Evolutionary conservation across 2,113 vertebrate species (phyloP).

Genomic region (Nannobrachium achirus): DNA sequence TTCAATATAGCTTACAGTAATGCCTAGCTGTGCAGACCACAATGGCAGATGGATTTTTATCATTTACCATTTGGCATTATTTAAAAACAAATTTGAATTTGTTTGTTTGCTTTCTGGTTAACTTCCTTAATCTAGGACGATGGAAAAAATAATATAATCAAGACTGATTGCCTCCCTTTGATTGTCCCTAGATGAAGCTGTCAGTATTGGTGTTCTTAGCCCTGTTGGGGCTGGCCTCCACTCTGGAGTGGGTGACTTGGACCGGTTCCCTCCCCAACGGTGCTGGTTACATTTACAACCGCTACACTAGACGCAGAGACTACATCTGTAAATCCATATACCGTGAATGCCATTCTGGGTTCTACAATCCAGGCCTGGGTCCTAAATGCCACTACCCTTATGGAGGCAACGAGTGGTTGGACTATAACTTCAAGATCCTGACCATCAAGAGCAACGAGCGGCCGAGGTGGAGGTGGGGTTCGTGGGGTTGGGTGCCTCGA

Average conservation of each 20-base stretch:
- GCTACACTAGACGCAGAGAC: conserved; percentile 74
- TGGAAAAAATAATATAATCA: no score
- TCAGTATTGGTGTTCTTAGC: conserved; percentile 44
- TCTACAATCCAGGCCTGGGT: conserved; percentile 74
- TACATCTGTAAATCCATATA: conserved; percentile 78
- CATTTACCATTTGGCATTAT: no score
- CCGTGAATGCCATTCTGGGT: conserved; percentile 75
- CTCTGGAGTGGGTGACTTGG: conserved; percentile 76
- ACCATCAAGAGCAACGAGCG: conserved; percentile 77
- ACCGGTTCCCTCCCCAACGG: conserved; percentile 65
- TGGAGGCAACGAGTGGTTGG: conserved; percentile 67
- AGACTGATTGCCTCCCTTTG: neutral
- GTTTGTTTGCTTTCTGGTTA: no score
- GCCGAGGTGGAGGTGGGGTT: no score
- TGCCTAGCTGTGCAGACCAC: no score
- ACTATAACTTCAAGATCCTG: conserved; percentile 71
- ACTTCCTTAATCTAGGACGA: no score
- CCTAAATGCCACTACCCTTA: conserved; percentile 79
- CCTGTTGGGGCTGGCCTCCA: conserved; percentile 66
- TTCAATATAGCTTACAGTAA: no score
- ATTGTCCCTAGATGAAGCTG: conserved; percentile 50
- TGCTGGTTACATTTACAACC: conserved; percentile 76
- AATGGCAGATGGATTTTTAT: no score
- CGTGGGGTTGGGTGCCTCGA: conserved; percentile 72
- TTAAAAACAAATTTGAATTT: no score